Evolutionary conservation across 1,140 invertebrate genomes (phyloP).

Genomic region (Tetramorium simillimum): DNA sequence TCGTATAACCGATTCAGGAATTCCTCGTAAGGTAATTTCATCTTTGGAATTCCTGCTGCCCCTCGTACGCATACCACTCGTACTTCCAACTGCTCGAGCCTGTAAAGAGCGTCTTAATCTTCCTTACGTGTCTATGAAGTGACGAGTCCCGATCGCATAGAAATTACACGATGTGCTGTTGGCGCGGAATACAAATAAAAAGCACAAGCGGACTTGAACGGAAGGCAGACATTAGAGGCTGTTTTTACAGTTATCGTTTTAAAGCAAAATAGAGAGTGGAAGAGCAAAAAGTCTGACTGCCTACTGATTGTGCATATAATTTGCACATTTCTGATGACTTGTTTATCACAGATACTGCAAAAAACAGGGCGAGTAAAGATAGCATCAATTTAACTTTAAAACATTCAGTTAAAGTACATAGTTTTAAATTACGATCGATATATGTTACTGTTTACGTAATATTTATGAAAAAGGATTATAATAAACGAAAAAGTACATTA

Average conservation of each 20-base stretch:
- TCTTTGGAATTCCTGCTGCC: conserved; percentile 81
- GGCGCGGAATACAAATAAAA: background rate
- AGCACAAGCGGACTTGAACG: background rate
- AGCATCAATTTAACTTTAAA: background rate
- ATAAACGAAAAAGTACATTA: background rate
- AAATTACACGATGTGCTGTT: conserved; percentile 21
- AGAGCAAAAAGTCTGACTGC: background rate
- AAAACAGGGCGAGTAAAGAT: background rate
- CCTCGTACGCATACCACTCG: conserved; percentile 50
- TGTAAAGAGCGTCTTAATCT: conserved; percentile 58
- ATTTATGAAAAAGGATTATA: background rate
- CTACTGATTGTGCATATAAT: background rate
- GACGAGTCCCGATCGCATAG: conserved; percentile 3
- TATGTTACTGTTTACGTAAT: background rate
- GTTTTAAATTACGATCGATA: background rate
- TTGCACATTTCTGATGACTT: background rate
- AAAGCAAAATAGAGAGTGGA: background rate
- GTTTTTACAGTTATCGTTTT: conserved; percentile 29
- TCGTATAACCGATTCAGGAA: conserved; percentile 83
- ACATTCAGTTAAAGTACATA: background rate
- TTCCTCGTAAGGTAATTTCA: conserved; percentile 84
- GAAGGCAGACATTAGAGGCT: background rate
- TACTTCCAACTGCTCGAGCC: conserved; percentile 29
- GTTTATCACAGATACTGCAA: background rate
- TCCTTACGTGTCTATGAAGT: conserved; percentile 25